Evolutionary conservation across 2,113 vertebrate genomes (phyloP), one percentile per base, ranked within the genome.

Genomic region (Calyptommatus sinebrachiatus): DNA sequence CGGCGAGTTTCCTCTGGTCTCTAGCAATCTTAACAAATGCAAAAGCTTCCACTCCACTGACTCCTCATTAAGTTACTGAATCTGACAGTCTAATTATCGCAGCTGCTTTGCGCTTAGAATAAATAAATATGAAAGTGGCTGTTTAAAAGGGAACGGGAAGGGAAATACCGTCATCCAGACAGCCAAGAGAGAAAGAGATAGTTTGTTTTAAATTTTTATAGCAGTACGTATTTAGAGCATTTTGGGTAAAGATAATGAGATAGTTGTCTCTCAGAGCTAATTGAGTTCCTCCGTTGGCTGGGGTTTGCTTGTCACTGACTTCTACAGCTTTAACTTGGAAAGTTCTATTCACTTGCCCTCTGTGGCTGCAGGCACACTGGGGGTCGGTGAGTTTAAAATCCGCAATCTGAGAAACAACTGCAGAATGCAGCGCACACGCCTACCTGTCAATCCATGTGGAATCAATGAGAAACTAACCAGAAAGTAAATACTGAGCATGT

Each of bases 61-160:
- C 92, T 95, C 90, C 93, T 95, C 94, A 95, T 96, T 95, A 96
- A 93, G 92, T 94, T 89, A 90, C 91, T 29, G 89, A 94, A 92
- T 92, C 94, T 96, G 95, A 96, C 95, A 95, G 93, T 93, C 92
- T 96, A 96, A 96, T 95, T 96, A 96, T 90, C 73, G 83, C 86
- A 89, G 93, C 91, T 90, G 91, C 93, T 93, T 92, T 74, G 46
- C 73, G 12, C 91, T 93, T 91, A 91, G 95, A 96, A 96, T 95
- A 95, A 96, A 96, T 95, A 95, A 95, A 96, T 95, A 94, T 70
- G 91, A 93, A 95, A 95, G 94, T 90, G 93, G 88, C 82, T 93
- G 92, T 94, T 95, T 91, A 94, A 95, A 93, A 88, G 84, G 84
- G n/a, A 93, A 92, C 83, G 91, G 91, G 90, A 92, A 82, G 89